phyloP scores from a whole-genome alignment of 1,140 invertebrate genomes.

The Sesamia nonagrioides region DNA sequence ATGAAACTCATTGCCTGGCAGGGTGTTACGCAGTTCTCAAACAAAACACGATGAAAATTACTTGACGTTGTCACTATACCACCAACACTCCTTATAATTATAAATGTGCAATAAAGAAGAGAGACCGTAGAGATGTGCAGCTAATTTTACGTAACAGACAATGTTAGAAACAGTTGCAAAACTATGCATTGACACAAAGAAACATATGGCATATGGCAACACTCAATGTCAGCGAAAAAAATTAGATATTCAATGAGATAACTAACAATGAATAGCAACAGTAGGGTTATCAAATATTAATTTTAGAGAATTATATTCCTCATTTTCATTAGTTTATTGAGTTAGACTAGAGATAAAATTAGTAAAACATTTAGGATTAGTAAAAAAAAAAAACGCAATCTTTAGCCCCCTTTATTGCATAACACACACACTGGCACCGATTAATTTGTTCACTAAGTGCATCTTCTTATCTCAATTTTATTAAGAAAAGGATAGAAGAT shows the following conservation, averaged over 20 bases:
- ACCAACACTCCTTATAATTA: conserved; percentile 16
- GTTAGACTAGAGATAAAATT: neutral
- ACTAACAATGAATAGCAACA: conserved; percentile 5
- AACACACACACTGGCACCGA: too few species aligned
- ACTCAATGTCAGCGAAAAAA: conserved; percentile 44
- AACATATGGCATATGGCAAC: conserved; percentile 37
- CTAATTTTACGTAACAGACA: conserved; percentile 42
- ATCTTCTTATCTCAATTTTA: too few species aligned
- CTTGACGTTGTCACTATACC: neutral
- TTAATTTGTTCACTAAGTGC: too few species aligned
- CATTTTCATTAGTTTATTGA: neutral
- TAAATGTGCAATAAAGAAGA: conserved; percentile 15
- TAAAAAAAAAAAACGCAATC: too few species aligned
- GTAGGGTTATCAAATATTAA: conserved; percentile 31
- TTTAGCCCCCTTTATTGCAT: too few species aligned
- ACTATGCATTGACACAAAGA: conserved; percentile 30
- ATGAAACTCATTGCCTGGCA: too few species aligned
- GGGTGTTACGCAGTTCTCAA: too few species aligned
- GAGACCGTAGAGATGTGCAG: neutral
- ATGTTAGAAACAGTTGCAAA: conserved; percentile 18
- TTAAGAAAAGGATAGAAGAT: too few species aligned
- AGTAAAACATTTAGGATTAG: too few species aligned
- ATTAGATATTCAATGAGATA: conserved; percentile 47
- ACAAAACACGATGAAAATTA: too few species aligned
- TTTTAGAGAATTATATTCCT: neutral